phyloP scores from a whole-genome alignment of 2,797 vertebrate genomes.

The Schizopygopsis malacanthus region DNA sequence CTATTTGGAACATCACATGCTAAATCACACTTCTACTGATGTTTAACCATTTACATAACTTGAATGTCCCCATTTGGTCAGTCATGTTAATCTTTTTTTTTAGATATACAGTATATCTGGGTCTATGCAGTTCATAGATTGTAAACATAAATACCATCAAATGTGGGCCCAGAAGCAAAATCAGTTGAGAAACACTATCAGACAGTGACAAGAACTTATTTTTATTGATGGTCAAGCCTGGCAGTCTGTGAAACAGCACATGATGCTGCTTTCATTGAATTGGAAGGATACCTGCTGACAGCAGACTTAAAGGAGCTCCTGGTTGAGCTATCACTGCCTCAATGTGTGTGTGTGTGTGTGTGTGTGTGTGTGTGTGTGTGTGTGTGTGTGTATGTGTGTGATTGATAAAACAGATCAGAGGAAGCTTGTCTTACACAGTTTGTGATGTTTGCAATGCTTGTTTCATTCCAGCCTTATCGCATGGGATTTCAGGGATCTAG shows the following conservation, averaged over 20 bases:
- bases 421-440: slow-evolving; percentile 45
- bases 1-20: neutral
- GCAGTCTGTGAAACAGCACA: slow-evolving; percentile 55
- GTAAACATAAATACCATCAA: neutral
- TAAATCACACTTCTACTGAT: neutral
- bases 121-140: neutral
- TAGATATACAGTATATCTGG: neutral
- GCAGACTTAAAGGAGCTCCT: slow-evolving; percentile 45
- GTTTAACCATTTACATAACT: neutral
- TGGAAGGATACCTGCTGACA: slow-evolving; percentile 54
- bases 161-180: neutral
- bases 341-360: slow-evolving; percentile 47
- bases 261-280: slow-evolving; percentile 56
- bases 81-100: neutral
- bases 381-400: slow-evolving; percentile 53
- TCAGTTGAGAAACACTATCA: slow-evolving; percentile 1
- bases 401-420: slow-evolving; percentile 52
- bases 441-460: slow-evolving; percentile 51
- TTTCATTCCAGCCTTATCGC: slow-evolving; percentile 39
- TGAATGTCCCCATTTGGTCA: neutral
- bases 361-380: slow-evolving; percentile 31
- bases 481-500: slow-evolving; percentile 38
- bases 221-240: slow-evolving; percentile 58
- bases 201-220: slow-evolving; percentile 34
- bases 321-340: slow-evolving; percentile 71